Percentiles rank a stretch among this genome's conserved stretches.
These are phyloP conservation scores for Chiridota heheva DNA, from an alignment of 35 echinoderm and acorn worm genomes.

Conservation along the genomic window DNA sequence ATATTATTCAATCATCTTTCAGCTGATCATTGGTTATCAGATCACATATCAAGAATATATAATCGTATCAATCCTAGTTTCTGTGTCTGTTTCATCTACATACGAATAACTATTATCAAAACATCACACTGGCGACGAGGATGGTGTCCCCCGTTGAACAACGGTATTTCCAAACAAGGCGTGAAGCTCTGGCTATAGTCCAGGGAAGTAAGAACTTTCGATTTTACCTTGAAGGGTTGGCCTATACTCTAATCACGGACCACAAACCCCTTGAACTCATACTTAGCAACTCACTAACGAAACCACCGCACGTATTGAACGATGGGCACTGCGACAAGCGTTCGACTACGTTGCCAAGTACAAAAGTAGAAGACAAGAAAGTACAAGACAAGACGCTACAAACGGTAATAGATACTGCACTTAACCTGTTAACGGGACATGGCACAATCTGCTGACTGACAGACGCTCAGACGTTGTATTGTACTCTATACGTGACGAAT, in stretches of 20 bases:
- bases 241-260: background rate
- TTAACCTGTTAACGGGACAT: background rate
- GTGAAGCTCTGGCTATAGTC: constrained; percentile 63
- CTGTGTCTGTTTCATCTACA: too few relatives aligned
- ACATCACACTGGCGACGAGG: too few relatives aligned
- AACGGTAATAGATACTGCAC: constrained; percentile 18
- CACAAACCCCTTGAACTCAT: too few relatives aligned
- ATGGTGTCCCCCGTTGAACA: constrained; percentile 41
- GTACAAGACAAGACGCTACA: constrained; percentile 5
- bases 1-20: too few relatives aligned
- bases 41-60: too few relatives aligned
- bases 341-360: constrained; percentile 27
- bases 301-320: constrained; percentile 50
- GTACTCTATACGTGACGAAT: constrained; percentile 26
- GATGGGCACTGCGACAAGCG: constrained; percentile 45
- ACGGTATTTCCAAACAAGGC: constrained; percentile 47
- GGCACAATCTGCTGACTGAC: background rate
- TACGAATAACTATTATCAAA: too few relatives aligned
- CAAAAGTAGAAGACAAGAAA: constrained; percentile 29
- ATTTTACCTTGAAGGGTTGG: constrained; percentile 40
- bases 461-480: background rate
- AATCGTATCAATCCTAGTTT: too few relatives aligned
- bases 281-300: constrained; percentile 30
- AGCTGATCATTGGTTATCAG: too few relatives aligned
- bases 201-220: constrained; percentile 58